Evolutionary conservation across 2,797 vertebrate genomes (phyloP).

Genomic region (Ispidina picta): DNA sequence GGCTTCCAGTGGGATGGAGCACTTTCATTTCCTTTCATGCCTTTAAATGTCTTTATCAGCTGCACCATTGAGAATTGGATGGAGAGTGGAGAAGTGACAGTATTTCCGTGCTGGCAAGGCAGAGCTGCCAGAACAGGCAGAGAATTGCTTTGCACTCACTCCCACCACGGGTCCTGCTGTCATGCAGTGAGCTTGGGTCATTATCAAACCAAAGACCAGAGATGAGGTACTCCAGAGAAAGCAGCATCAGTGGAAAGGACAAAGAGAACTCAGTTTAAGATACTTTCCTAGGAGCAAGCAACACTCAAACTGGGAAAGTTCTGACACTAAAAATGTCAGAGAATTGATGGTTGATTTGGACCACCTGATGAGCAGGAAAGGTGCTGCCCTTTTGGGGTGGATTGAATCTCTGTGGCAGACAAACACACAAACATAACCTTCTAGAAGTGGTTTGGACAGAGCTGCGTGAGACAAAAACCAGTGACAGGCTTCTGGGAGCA

Average conservation of each 20-base stretch:
- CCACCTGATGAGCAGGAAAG: neutral
- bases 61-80: neutral
- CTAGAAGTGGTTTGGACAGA: neutral
- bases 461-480: neutral
- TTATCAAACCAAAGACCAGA: neutral
- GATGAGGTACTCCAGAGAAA: neutral
- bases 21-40: constrained; percentile 26
- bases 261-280: neutral
- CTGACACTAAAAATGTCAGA: neutral
- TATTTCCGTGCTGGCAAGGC: neutral
- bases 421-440: neutral
- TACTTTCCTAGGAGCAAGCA: neutral
- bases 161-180: rapidly evolving
- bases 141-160: rapidly evolving
- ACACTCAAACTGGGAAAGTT: neutral
- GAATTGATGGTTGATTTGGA: neutral
- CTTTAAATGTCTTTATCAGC: constrained; percentile 2
- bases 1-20: neutral
- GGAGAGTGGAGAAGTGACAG: neutral
- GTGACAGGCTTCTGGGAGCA: neutral
- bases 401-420: neutral
- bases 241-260: neutral
- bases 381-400: neutral
- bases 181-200: neutral
- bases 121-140: neutral